These are phyloP conservation scores for Prietella phreatophila DNA, from an alignment of 2,113 vertebrate species.

Conservation along the genomic window DNA sequence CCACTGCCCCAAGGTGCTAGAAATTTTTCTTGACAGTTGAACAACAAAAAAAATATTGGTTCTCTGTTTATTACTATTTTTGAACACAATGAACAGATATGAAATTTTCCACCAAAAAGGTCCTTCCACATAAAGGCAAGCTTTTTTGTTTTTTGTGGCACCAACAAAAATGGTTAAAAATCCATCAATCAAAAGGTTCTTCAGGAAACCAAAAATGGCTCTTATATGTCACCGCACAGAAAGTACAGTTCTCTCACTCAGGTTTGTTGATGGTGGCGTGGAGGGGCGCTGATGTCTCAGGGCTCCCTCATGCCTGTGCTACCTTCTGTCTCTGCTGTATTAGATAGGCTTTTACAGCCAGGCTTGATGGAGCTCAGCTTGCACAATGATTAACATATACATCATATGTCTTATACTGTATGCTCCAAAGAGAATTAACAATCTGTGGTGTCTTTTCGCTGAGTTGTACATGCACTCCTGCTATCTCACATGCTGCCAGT, in stretches of 20 bases:
- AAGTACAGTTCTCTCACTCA: neutral
- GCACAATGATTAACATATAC: slow-evolving; percentile 13
- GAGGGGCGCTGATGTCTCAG: slow-evolving; percentile 3
- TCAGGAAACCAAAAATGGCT: neutral
- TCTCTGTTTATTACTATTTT: neutral
- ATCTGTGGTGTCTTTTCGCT: slow-evolving; percentile 12
- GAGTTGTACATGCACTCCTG: slow-evolving; percentile 11
- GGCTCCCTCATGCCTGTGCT: neutral
- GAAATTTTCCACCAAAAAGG: neutral
- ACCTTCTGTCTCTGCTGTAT: neutral
- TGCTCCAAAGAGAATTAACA: neutral
- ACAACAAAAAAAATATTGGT: neutral
- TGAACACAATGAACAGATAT: neutral
- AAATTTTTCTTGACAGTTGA: neutral
- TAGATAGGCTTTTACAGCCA: neutral
- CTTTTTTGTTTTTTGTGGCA: neutral
- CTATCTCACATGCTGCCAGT: neutral
- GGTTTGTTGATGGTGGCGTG: neutral
- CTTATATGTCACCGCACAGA: neutral
- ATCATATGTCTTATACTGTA: slow-evolving; percentile 8
- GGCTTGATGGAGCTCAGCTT: slow-evolving; percentile 12
- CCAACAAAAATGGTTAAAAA: neutral
- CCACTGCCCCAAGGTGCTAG: neutral
- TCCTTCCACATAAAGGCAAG: neutral
- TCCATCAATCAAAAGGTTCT: neutral